Base-by-base conservation (phyloP, 1,140 invertebrate species). In the Drosophila pandora region DNA sequence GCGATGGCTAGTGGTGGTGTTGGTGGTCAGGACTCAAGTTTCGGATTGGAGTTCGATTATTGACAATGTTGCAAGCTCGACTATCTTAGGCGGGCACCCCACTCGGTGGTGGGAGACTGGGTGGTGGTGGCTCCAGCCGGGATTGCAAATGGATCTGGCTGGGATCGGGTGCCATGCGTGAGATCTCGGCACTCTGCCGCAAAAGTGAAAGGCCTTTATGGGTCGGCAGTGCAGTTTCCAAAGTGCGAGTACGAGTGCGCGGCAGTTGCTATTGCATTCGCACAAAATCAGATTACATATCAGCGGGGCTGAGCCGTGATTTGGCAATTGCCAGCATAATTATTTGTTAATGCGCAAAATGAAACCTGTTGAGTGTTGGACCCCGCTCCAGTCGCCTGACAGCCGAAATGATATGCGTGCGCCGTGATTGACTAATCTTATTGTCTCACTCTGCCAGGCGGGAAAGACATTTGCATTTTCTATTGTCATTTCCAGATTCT, bases 161-260 rank as follows among this genome's bases (percentile, higher is more conserved):
- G 52, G 54, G 56, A 48, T 47, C 57, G 45, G 55, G 49, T 64
- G 39, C 25, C 70, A 82, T 82, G 79, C 79, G 79, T 82, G 72
- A 68, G 71, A 76, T 73, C 41, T 43, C 50, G 78, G 68, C 81
- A 57, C 77, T 54, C 54, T 85, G 62, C 69, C 58, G 70, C 70
- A 87, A 87, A 88, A 87, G 82, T 87, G 82, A 87, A 87, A 87
- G 82, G 82, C 76, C 65, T 88, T 68, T 88, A 65, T 88, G 82
- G 82, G 83, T 79, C 82, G 71, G 30, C 32, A 69, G 8, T 73
- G 71, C 71, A 73, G 57, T 52, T 9, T 25, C 34, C 3, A 17
- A 17, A 21, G n/a, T 43, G 12, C 13, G 41, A 43, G 41, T 41
- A 12, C 12, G 39, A 10, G 32, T 32, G 9, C 25, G 25, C 3